Base-by-base conservation (phyloP, 2,888 invertebrate genomes). In the Drosophila maculinotata region DNA sequence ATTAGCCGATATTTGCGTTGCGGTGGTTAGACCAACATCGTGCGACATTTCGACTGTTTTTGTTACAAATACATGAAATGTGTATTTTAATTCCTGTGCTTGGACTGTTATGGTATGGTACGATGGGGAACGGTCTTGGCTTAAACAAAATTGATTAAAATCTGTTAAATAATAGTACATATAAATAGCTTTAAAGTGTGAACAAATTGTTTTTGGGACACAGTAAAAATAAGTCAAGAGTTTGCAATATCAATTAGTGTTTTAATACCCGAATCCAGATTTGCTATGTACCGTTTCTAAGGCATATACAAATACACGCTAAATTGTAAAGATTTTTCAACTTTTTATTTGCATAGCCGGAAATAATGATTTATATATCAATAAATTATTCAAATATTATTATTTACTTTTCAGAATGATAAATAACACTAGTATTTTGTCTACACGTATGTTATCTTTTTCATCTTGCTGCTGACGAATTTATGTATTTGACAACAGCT, bases 1-100 rank as follows among this genome's bases (percentile, higher is more conserved):
- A 71, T 71, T 67, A 31, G 44, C 17, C 38, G 1, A 47, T 58
- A 25, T 52, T 44, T 52, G 15, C 25, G 7, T 38, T 47, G 35
- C 20, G 14, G 28, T 42, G 30, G 15, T 20, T 31, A 12, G 15
- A 10, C 25, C 39, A 0, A 23, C 5, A 6, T 58, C 9, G 23
- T 45, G 38, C 14, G 28, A 9, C 36, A 12, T 20, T 23, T 33
- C 6, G 42, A 26, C 5, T 49, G n/a, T 17, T 42, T 52, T 51
- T 30, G 26, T 49, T 49, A 41, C 44, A 14, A 33, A 42, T 36
- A 30, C 14, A 52, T 12, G 4, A 56, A 38, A 38, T 52, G 28
- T 17, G n/a, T 38, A 7, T 35, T n/a, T 25, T 17, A 36, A 33
- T 20, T 14, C 9, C 3, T 8, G 14, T 14, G 33, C 3, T 17